Conservation (phyloP, 2,797 vertebrate genomes). For the Arnoldichthys spilopterus region DNA sequence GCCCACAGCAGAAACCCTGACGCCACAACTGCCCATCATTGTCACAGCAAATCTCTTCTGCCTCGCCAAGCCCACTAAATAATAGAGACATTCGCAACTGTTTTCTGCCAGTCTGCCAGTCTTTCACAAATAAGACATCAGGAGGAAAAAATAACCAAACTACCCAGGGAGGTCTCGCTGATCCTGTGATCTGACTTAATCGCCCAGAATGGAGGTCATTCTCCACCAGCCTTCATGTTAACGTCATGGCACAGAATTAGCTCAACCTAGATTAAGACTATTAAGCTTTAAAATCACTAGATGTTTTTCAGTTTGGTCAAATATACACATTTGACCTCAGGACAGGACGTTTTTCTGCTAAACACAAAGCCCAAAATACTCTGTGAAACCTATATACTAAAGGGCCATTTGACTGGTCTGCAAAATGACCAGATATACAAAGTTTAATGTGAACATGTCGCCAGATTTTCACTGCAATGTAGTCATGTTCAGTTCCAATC, state of each 20-base stretch:
- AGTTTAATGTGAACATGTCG: too few species aligned
- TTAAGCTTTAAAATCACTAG: not conserved
- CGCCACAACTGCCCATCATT: constrained; percentile 46
- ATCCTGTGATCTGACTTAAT: constrained; percentile 49
- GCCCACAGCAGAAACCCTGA: constrained; percentile 16
- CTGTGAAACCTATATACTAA: too few species aligned
- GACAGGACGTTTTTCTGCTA: too few species aligned
- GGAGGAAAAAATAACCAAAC: constrained; percentile 15
- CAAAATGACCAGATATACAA: too few species aligned
- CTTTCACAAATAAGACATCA: constrained; percentile 49
- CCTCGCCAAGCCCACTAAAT: constrained; percentile 53
- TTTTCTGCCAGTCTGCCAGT: constrained; percentile 30
- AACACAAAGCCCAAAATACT: too few species aligned
- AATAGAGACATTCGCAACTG: constrained; percentile 51
- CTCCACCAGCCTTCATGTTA: not conserved
- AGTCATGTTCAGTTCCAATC: too few species aligned
- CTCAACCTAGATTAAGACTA: constrained; percentile 32
- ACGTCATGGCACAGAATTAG: constrained; percentile 15
- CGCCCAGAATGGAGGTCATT: constrained; percentile 9
- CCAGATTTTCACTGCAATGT: too few species aligned
- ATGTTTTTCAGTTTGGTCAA: too few species aligned
- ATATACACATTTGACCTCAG: too few species aligned
- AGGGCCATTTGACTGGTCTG: too few species aligned
- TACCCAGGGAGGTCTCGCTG: constrained; percentile 34
- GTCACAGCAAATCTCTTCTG: constrained; percentile 49